Evolutionary conservation across 2,113 vertebrate species (phyloP), one percentile per base, ranked within the genome.

Genomic region (Halcyon malimbica): DNA sequence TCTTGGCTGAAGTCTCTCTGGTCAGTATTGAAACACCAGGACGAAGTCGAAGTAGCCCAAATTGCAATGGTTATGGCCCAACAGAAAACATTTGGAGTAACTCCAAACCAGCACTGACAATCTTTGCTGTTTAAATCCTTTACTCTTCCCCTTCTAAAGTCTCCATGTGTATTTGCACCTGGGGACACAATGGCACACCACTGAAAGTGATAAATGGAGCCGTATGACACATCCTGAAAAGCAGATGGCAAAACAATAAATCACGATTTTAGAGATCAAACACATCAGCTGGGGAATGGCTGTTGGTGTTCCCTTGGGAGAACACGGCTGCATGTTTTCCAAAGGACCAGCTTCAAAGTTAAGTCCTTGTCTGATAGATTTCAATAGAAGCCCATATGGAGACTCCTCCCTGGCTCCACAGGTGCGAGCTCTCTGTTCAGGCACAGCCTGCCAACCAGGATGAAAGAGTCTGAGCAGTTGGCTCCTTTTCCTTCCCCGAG

Each of bases 291-390:
- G 44, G 9, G n/a, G 53, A 1, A 9, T 10, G 53, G 37, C 69
- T 82, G 75, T 42, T 91, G 87, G 68, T 10, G 44, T 57, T 57
- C 64, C 60, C 63, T 41, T 5, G 0, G 76, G 65, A 79, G 59
- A 65, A 46, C 46, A 15, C 1, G 6, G 33, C 62, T 48, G 2
- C 2, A 3, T 94, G 79, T 94, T 95, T 89, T 92, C 87, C 19
- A 64, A 96, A 67, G 85, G 89, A 97, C 96, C 94, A 96, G 46
- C 83, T 79, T 71, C 87, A 93, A 90, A 95, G 76, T 13, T 23
- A 35, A 51, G 41, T 71, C 79, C 13, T 70, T 80, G 35, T 56
- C 74, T 26, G 18, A 57, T 67, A 93, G 56, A 19, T 73, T 68
- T 76, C 85, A 56, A 35, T 39, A 26, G 80, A 89, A 93, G 70